Percentiles rank a stretch among this genome's conserved stretches.
phyloP scores from a whole-genome alignment of 2,797 vertebrate species.

The Sphaeramia orbicularis region DNA sequence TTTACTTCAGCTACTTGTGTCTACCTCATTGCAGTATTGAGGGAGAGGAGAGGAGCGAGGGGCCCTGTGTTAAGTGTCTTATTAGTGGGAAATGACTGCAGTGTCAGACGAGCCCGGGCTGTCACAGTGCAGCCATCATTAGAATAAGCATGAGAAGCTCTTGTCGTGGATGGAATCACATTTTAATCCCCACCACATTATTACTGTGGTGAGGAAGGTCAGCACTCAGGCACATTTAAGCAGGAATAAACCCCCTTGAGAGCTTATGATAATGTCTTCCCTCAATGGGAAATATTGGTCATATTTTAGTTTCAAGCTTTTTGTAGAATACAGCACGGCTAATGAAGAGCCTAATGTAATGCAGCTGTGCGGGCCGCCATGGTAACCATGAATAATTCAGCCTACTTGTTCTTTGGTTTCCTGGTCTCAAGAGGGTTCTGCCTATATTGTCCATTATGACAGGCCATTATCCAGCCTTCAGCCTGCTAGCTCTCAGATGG shows the following conservation, averaged over 20 bases:
- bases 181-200: constrained; percentile 85
- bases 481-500: constrained; percentile 93
- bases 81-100: constrained; percentile 84
- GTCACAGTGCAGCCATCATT: constrained; percentile 82
- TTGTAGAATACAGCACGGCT: constrained; percentile 86
- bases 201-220: constrained; percentile 85
- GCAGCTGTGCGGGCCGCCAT: constrained; percentile 88
- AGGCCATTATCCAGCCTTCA: constrained; percentile 96
- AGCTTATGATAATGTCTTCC: constrained; percentile 86
- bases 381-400: constrained; percentile 96
- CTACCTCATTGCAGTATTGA: constrained; percentile 65
- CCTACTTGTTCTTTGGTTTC: constrained; percentile 89
- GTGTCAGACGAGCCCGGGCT: constrained; percentile 71
- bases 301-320: constrained; percentile 88
- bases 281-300: constrained; percentile 86
- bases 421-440: constrained; percentile 91
- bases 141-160: constrained; percentile 83
- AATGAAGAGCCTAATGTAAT: constrained; percentile 95
- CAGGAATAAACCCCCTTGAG: constrained; percentile 85
- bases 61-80: constrained; percentile 85
- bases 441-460: constrained; percentile 96
- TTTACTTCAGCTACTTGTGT: constrained; percentile 73
- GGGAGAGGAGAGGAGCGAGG: constrained; percentile 71
- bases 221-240: constrained; percentile 85
- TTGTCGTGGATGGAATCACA: constrained; percentile 79